Base-by-base conservation (phyloP, 2,113 vertebrate genomes). In the Podiceps cristatus region DNA sequence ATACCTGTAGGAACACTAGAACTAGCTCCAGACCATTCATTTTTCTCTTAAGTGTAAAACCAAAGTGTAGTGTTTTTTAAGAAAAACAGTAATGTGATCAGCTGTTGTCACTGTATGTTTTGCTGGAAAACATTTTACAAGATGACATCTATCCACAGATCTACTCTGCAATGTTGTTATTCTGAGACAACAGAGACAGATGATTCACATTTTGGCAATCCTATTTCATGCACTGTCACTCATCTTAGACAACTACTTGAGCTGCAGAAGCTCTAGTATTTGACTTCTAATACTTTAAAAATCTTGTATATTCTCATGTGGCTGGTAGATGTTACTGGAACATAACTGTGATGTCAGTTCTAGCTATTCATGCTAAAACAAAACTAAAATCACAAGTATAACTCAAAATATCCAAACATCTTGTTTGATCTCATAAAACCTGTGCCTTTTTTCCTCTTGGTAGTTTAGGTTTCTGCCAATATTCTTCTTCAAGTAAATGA, bases 221-320 rank as follows among this genome's bases (percentile, higher is more conserved):
- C 22, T 93, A 75, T 94, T 96, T 87, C 80, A 81, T 93, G 72
- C 45, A 35, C 24, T 96, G 79, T 71, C 88, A 95, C 60, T 95
- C 50, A 84, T 74, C 35, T 88, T 53, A 92, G 89, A 53, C n/a
- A 90, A 80, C 47, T 72, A 6, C 42, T 44, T 69, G 23, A 86
- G 19, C 47, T 86, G 10, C n/a, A 71, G 33, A 78, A 95, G 40
- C 35, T 49, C n/a, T 60, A 44, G 7, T 72, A 56, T 78, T 95
- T 94, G 28, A 59, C 74, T 81, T 80, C 69, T 35, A 71, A 59
- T 59, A 29, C 25, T 74, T 86, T 44, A 50, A 28, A 77, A 62
- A 11, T 53, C 35, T 93, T 73, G 3, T 45, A 7, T 88, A 8
- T 83, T 69, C n/a, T 73, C 15, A 47, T 33, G 15, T 35, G 11